Evolutionary conservation across 2,797 vertebrate species (phyloP).

Genomic region (Pyrocephalus nanus): DNA sequence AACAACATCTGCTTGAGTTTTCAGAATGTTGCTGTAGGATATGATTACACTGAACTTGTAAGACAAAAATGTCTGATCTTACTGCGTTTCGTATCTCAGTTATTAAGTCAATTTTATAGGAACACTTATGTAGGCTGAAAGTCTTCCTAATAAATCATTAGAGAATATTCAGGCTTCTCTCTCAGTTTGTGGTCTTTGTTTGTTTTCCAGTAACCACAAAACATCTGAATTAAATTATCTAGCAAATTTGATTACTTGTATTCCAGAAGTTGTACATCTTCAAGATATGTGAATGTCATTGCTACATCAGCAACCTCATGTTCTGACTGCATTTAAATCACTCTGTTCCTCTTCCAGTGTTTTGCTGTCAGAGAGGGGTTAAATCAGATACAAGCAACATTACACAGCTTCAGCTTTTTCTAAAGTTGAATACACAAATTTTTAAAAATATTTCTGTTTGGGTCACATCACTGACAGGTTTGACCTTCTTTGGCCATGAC

Average conservation of each 20-base stretch:
- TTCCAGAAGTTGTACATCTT: constrained; percentile 62
- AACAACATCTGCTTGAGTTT: constrained; percentile 61
- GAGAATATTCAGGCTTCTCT: constrained; percentile 34
- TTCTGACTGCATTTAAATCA: constrained; percentile 29
- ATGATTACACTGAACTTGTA: constrained; percentile 31
- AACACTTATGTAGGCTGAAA: constrained; percentile 50
- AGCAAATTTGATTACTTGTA: constrained; percentile 51
- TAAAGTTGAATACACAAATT: neutral
- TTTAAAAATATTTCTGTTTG: neutral
- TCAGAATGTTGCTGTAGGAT: constrained; percentile 45
- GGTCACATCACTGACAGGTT: neutral
- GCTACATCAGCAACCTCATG: constrained; percentile 27
- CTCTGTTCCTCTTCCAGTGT: neutral
- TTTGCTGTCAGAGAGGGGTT: neutral
- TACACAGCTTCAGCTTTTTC: neutral
- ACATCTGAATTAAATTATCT: constrained; percentile 61
- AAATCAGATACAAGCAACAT: neutral
- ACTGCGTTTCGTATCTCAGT: constrained; percentile 27
- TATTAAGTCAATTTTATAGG: constrained; percentile 51
- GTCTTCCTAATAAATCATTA: constrained; percentile 60
- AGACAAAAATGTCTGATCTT: constrained; percentile 58
- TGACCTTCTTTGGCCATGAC: neutral
- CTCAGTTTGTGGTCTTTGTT: constrained; percentile 58
- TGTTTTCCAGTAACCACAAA: constrained; percentile 65
- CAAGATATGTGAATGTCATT: constrained; percentile 17